Conservation (phyloP, 2,797 vertebrate genomes). For the Smutsia temminckii region DNA sequence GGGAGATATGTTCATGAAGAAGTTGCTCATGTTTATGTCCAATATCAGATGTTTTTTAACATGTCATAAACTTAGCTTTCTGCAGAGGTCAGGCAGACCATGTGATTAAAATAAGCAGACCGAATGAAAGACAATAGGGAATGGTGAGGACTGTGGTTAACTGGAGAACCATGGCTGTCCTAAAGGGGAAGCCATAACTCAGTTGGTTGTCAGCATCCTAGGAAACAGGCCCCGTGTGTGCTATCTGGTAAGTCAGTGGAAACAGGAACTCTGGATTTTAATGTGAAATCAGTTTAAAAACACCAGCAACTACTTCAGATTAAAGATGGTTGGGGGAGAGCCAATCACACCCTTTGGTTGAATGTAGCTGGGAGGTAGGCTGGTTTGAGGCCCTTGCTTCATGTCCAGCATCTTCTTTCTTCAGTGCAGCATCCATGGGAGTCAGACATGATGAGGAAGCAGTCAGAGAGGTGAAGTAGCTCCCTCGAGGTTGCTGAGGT, state of each 20-base stretch:
- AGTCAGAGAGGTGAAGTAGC: background rate
- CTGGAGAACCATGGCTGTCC: accelerated
- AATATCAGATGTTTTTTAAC: background rate
- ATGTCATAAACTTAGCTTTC: background rate
- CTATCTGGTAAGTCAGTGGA: background rate
- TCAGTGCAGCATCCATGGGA: background rate
- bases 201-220: accelerated
- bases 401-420: accelerated
- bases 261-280: background rate
- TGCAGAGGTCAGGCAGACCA: background rate
- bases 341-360: accelerated
- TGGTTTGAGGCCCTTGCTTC: background rate
- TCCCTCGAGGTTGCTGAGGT: background rate
- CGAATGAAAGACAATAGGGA: background rate
- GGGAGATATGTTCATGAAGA: no score
- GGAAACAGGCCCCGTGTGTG: background rate
- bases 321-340: background rate
- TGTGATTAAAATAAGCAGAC: background rate
- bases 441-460: background rate
- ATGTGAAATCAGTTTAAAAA: background rate
- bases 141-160: accelerated
- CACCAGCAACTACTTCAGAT: background rate
- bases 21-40: no score
- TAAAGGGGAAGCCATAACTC: background rate
- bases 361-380: background rate